Base-by-base conservation (phyloP, 2,113 vertebrate genomes). In the Dasyprocta punctata region DNA sequence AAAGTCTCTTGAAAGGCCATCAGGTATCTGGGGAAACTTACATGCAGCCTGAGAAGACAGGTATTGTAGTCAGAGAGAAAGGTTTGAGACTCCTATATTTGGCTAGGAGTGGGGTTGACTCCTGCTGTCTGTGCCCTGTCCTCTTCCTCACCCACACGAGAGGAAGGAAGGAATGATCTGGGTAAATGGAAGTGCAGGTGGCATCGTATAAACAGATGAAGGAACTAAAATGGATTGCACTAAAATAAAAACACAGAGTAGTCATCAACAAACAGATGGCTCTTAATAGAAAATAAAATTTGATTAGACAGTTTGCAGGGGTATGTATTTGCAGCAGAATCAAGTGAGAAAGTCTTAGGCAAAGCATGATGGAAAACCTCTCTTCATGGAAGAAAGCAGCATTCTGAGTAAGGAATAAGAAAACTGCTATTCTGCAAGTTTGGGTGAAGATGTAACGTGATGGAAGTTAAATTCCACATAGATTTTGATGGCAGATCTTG, bases 231-330 rank as follows among this genome's bases (percentile, higher is more conserved):
- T 33, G 92, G 67, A 80, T 38, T 22, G 26, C 60, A 93, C 41
- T 86, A 88, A 97, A 97, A 84, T 52, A 92, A 90, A 91, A 56
- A 92, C 83, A 78, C 1, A 44, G 41, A 92, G 44, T 52, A 65
- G 61, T 89, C 92, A 86, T 75, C 0, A 2, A 84, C 56, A 85
- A 95, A 86, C 95, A 97, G 93, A 92, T 91, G 96, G 95, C 30
- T 92, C 69, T 89, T 92, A 96, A 92, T 38, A 95, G 78, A 80
- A 84, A 96, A 95, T 81, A 83, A 78, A 87, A 92, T 89, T 28
- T 94, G 93, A 94, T 80, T 82, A 92, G 95, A 96, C 90, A 94
- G 87, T 88, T 94, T 86, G 73, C 58, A 60, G n/a, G 26, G 82
- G 65, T n/a, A 38, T 65, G 20, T 77, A 63, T 67, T 44, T 49